phyloP scores from a whole-genome alignment of 1,140 invertebrate species.

The Scaptomyza pallida region DNA sequence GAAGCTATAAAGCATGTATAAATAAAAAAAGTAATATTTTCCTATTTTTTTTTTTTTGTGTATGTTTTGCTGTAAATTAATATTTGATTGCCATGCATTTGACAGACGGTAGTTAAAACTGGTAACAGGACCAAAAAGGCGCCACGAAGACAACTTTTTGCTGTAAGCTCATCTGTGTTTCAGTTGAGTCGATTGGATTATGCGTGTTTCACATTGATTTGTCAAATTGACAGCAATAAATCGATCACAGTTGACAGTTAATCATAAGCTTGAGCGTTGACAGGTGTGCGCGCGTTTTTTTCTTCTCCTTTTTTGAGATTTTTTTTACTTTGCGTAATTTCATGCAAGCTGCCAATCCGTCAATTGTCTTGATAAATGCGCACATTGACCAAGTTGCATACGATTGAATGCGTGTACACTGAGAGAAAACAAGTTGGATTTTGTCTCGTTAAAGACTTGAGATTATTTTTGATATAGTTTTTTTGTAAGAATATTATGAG shows the following conservation, averaged over 20 bases:
- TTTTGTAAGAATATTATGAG: too few relatives aligned
- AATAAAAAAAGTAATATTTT: too few relatives aligned
- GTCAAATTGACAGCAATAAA: constrained; percentile 82
- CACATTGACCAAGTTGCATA: constrained; percentile 63
- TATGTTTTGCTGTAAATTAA: constrained; percentile 59
- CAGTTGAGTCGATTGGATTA: constrained; percentile 53
- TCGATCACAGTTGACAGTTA: constrained; percentile 80
- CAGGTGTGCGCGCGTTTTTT: constrained; percentile 50
- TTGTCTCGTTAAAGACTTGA: too few relatives aligned
- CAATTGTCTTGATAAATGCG: constrained; percentile 79
- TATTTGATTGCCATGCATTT: constrained; percentile 66
- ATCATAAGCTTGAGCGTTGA: constrained; percentile 71
- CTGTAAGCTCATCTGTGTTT: constrained; percentile 45
- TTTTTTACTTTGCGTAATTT: constrained; percentile 61
- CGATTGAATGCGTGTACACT: neutral
- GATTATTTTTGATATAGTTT: too few relatives aligned
- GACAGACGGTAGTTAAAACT: constrained; percentile 52
- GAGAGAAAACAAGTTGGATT: neutral
- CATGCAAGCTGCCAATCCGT: constrained; percentile 76
- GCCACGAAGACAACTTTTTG: constrained; percentile 11
- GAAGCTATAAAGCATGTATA: constrained; percentile 35
- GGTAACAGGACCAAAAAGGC: constrained; percentile 23
- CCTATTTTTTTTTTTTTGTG: neutral
- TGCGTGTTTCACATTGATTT: constrained; percentile 68
- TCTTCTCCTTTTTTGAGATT: neutral